Conservation (phyloP, 2,113 vertebrate species). For the Hippocampus abdominalis region DNA sequence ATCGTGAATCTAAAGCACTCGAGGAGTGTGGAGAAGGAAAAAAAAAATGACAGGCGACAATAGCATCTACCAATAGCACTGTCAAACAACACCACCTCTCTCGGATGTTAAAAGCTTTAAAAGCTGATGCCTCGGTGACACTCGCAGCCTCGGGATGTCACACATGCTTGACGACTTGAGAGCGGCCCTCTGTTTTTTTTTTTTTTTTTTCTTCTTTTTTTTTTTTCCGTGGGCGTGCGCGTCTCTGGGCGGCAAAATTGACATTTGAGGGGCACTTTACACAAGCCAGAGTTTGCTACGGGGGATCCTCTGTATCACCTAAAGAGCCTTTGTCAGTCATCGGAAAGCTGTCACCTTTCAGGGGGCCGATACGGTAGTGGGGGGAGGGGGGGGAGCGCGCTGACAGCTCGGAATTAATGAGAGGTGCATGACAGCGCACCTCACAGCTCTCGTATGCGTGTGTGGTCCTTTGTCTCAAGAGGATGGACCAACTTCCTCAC, state of each 20-base stretch:
- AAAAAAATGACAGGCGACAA: constrained; percentile 57
- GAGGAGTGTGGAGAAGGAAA: constrained; percentile 4
- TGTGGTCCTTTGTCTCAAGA: constrained; percentile 68
- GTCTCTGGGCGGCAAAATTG: constrained; percentile 69
- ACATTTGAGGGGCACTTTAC: constrained; percentile 83
- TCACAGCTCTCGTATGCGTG: constrained; percentile 46
- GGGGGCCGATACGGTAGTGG: constrained; percentile 59
- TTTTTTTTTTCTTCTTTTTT: neutral
- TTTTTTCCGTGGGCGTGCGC: constrained; percentile 56
- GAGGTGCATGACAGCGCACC: constrained; percentile 72
- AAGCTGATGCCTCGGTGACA: constrained; percentile 67
- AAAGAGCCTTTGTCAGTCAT: constrained; percentile 75
- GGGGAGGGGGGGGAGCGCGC: constrained; percentile 51
- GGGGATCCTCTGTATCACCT: constrained; percentile 76
- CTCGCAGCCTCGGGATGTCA: constrained; percentile 66
- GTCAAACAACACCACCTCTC: constrained; percentile 64
- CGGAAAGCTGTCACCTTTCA: constrained; percentile 72
- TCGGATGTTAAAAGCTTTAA: constrained; percentile 74
- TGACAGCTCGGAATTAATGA: constrained; percentile 74
- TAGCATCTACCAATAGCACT: constrained; percentile 65
- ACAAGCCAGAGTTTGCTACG: constrained; percentile 61
- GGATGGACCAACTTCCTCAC: constrained; percentile 58
- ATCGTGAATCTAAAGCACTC: constrained; percentile 52
- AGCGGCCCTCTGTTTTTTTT: constrained; percentile 64
- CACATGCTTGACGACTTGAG: constrained; percentile 71